A percentile compares a stretch with the other conserved stretches of the same genome.
Evolutionary conservation across 2,113 vertebrate species (phyloP).

Genomic region (Chaetura pelagica): DNA sequence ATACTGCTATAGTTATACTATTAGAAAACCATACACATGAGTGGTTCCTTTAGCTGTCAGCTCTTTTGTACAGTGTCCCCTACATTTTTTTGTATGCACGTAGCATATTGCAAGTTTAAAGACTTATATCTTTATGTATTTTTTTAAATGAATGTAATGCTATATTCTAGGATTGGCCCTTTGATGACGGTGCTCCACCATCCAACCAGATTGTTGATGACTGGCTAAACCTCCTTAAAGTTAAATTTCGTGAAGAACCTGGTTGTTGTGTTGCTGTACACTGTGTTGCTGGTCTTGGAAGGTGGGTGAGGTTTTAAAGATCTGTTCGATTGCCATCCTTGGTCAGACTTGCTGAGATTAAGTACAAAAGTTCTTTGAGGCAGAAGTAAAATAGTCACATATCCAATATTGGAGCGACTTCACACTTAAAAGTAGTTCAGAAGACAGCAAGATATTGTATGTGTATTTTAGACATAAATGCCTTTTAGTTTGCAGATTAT

Average conservation of each 20-base stretch:
- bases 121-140: background rate
- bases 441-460: background rate
- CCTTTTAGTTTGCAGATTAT: background rate
- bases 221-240: constrained; percentile 96
- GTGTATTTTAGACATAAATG: background rate
- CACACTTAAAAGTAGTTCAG: background rate
- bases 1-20: background rate
- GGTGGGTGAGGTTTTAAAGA: constrained; percentile 75
- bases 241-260: constrained; percentile 97
- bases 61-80: background rate
- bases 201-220: constrained; percentile 98
- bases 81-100: background rate
- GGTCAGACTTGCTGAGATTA: background rate
- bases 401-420: background rate
- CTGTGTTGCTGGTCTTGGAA: constrained; percentile 97
- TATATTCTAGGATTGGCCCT: constrained; percentile 92
- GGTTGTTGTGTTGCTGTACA: constrained; percentile 98
- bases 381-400: background rate
- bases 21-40: background rate
- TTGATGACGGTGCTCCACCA: constrained; percentile 97
- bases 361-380: background rate
- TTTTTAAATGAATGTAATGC: background rate
- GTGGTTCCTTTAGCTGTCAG: background rate
- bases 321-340: background rate
- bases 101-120: background rate